Conservation (phyloP, 1,140 invertebrate genomes). For the Nylanderia fulva region DNA sequence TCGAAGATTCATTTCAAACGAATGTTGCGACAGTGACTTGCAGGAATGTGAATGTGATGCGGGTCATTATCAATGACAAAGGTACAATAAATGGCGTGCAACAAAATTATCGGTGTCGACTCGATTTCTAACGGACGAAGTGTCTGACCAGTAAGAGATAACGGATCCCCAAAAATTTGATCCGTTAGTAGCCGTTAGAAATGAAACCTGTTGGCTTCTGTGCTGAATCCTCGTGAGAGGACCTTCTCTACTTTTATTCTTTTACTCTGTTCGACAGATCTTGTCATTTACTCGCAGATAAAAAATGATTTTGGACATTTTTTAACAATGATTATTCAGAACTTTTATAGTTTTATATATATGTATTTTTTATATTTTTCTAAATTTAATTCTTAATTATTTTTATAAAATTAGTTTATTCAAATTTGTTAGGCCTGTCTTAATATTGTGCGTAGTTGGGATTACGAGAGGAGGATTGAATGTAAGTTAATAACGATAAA, state of each 20-base stretch:
- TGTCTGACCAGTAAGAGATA: conserved; percentile 73
- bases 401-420: not conserved
- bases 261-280: not conserved
- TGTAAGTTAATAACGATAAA: no score
- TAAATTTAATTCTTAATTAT: no score
- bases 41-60: no score
- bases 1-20: not conserved
- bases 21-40: no score
- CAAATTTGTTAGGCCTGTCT: not conserved
- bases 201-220: conserved; percentile 78
- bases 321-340: not conserved
- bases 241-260: no score
- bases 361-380: no score
- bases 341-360: no score
- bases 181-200: conserved; percentile 83
- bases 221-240: conserved; percentile 1
- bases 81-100: conserved; percentile 14
- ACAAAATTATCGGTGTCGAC: conserved; percentile 61
- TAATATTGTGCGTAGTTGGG: not conserved
- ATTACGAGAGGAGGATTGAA: not conserved
- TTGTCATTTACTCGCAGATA: not conserved
- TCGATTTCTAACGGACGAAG: conserved; percentile 79
- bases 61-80: conserved; percentile 21
- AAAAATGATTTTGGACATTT: not conserved
- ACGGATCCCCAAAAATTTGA: conserved; percentile 80